Evolutionary conservation across 1,140 invertebrate genomes (phyloP), one percentile per base, ranked within the genome.

Genomic region (Drosophila ercepeae): DNA sequence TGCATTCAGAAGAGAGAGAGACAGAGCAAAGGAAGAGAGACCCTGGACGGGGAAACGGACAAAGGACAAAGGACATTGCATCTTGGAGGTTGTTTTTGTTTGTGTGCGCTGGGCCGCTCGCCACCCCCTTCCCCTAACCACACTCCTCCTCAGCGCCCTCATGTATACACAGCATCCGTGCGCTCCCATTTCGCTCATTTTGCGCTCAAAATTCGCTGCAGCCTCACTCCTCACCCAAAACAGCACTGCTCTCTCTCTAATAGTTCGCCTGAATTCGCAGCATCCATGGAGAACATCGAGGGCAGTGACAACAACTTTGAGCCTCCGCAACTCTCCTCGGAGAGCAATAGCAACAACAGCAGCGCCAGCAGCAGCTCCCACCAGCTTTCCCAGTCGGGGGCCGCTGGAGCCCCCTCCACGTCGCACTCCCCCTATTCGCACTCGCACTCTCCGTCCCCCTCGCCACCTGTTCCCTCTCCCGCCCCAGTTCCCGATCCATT

Each of bases 301-400:
- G 16, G 39, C 39, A 42, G 39, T 51, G 71, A 55, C 61, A 70
- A 86, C 48, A 54, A 76, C 44, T 82, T 82, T 53, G 75, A 89
- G 59, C 76, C 89, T 68, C 55, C 86, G 41, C 89, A 77, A 48
- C 77, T 89, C 36, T 89, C 84, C 51, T 78, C 78, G 67, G 81
- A 82, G 34, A 86, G 60, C 81, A 90, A 78, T 58, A 75, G 70
- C 55, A 77, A 64, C 59, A 82, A 59, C 51, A 84, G 68, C 58
- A 52, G 69, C 72, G 51, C 41, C 74, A 52, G 74, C 71, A 58
- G 74, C 60, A 73, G 72, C 51, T 74, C 64, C 21, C 44, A 69
- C 48, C 65, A 57, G 41, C 52, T 68, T 44, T 68, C 64, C 8
- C 51, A 72, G 27, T 64, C 60, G 60, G 55, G 27, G n/a, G 60